Base-by-base conservation (phyloP, 1,140 invertebrate genomes). In the Solenopsis fugax region DNA sequence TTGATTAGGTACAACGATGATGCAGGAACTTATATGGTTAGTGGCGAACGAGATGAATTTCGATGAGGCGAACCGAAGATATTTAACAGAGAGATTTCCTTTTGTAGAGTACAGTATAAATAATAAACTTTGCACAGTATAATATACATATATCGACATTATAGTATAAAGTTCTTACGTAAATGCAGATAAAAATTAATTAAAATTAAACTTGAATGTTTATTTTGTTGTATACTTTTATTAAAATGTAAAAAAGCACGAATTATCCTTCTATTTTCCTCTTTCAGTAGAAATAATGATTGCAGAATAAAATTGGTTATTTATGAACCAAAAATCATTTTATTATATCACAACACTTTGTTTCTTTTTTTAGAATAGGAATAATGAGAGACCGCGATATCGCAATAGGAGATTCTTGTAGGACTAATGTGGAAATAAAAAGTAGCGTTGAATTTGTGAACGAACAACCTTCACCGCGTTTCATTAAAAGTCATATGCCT, bases 21-120 rank as follows among this genome's bases (percentile, higher is more conserved):
- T 97, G 0, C 97, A 98, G 92, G 98, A 98, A 94, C 95, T 98
- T 91, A 96, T 98, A 4, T 98, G 97, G 97, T 94, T 98, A 77
- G 93, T 98, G 37, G 96, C 95, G 13, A 97, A 98, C 90, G 94
- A 97, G 91, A 95, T 98, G 65, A 96, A 98, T 94, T 97, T 97
- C 88, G 94, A 96, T 62, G 96, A 94, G 73, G 97, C 97, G 0
- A 95, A 96, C 86, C 94, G 95, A 9, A 94, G 95, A 62, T 95
- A 95, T 4, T 93, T 98, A 1, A 94, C 94, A 0, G 94, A 96
- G 60, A 95, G 97, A 93, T 97, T 97, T 93, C 97, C 97, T 12
- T 98, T 97, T 94, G 95, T 98, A 89, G 97, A 97, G 97, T 97
- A 95, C 96, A 96, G 56, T 58, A 58, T 75, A 21, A 56, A n/a